Evolutionary conservation across 2,113 vertebrate species (phyloP), one percentile per base, ranked within the genome.

Genomic region (Sturnus vulgaris): DNA sequence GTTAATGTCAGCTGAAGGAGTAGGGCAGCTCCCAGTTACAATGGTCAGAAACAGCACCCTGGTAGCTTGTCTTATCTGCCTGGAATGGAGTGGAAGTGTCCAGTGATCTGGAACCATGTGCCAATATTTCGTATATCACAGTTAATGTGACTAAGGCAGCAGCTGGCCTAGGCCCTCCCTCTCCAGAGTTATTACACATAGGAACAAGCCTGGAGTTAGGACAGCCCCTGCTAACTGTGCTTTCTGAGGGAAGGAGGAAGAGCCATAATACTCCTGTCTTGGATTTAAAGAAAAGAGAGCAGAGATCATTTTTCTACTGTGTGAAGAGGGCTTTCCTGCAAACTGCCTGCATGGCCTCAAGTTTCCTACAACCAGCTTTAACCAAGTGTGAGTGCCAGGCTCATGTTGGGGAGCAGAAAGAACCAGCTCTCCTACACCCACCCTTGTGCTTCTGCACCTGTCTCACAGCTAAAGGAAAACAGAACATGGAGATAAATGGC

Each of bases 71-170:
- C 49, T 71, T 50, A 57, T 14, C 17, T 80, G 59, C 52, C 15
- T 88, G 39, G 79, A 80, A 95, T 28, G 39, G 30, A 44, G 25
- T 5, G 30, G 40, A 60, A 59, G 21, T 18, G 16, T 55, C 53
- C 44, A 55, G 33, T 63, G 55, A 35, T 24, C 14, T 86, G 46
- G 56, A 79, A 35, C 31, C 22, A 17, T 1, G 24, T 86, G 71
- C 68, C 79, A 56, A 0, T 53, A 39, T 53, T 80, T 63, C 0
- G 0, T 71, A 50, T 12, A 13, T 56, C 24, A 17, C 31, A 24
- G 14, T 33, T 82, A 42, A n/a, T 8, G 24, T n/a, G 37, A 73
- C 7, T 35, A 25, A 66, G 80, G 77, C 60, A 84, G 82, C 39
- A 88, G 64, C 73, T 73, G 42, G 20, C 21, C 23, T 46, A 42